A percentile compares a stretch with the other conserved stretches of the same genome.
Conservation (phyloP, 1,140 invertebrate species). For the Acromyrmex charruanus region DNA sequence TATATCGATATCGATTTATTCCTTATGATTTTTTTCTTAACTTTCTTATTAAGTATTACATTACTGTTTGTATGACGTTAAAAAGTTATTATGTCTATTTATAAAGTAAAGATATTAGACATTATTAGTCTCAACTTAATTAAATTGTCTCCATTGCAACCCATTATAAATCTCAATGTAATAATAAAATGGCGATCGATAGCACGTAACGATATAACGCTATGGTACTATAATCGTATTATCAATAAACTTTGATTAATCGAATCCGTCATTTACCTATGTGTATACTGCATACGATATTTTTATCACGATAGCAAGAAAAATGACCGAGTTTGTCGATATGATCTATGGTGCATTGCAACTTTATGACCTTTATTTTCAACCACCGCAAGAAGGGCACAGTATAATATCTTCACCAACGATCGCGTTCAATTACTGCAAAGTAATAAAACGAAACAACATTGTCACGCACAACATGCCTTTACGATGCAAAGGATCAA, state of each 20-base stretch:
- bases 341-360: not conserved
- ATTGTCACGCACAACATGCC: constrained; percentile 53
- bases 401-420: constrained; percentile 29
- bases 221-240: not conserved
- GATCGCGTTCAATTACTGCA: constrained; percentile 52
- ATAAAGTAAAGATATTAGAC: not conserved
- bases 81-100: not conserved
- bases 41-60: not conserved
- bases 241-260: constrained; percentile 1
- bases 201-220: not conserved
- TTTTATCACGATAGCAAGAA: not conserved
- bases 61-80: not conserved
- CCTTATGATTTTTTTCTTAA: not conserved
- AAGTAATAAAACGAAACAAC: constrained; percentile 50
- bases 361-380: constrained; percentile 44
- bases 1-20: not conserved
- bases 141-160: not conserved
- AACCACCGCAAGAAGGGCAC: constrained; percentile 8
- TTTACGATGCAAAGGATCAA: constrained; percentile 39
- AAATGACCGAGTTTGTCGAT: not conserved
- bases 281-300: not conserved
- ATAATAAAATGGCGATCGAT: constrained; percentile 13
- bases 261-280: not conserved
- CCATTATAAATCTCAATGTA: not conserved
- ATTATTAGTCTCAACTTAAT: not conserved